These are phyloP conservation scores for Plebejus melissa DNA, from an alignment of 2,888 invertebrate genomes.

Conservation along the genomic window DNA sequence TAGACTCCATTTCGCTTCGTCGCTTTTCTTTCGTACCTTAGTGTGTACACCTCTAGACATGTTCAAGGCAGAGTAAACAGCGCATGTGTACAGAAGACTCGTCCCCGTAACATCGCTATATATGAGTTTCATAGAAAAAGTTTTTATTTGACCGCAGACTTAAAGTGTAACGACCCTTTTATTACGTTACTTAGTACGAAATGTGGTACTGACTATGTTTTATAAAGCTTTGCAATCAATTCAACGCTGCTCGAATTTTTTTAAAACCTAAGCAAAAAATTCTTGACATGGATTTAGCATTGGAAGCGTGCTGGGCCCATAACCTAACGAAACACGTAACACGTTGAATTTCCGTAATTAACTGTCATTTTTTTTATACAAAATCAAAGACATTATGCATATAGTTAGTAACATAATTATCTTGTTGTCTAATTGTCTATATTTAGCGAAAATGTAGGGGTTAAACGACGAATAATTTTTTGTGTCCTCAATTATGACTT, in stretches of 20 bases:
- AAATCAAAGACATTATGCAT: no score
- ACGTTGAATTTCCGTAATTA: no score
- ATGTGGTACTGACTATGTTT: background rate
- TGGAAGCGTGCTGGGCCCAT: no score
- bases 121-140: slow-evolving; percentile 23
- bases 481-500: background rate
- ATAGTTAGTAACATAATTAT: no score
- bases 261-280: no score
- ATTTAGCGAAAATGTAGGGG: no score
- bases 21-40: background rate
- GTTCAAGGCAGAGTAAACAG: slow-evolving; percentile 26
- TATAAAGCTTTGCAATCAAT: background rate
- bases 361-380: no score
- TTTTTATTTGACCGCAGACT: slow-evolving; percentile 5
- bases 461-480: background rate
- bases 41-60: background rate
- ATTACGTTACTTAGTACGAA: background rate
- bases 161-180: slow-evolving; percentile 6
- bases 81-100: slow-evolving; percentile 25
- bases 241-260: no score
- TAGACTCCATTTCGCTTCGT: background rate
- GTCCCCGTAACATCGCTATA: slow-evolving; percentile 7
- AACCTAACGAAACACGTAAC: no score
- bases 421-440: no score
- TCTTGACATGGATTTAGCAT: no score